phyloP scores from a whole-genome alignment of 1,140 invertebrate species.

The Schlechtendalia chinensis region DNA sequence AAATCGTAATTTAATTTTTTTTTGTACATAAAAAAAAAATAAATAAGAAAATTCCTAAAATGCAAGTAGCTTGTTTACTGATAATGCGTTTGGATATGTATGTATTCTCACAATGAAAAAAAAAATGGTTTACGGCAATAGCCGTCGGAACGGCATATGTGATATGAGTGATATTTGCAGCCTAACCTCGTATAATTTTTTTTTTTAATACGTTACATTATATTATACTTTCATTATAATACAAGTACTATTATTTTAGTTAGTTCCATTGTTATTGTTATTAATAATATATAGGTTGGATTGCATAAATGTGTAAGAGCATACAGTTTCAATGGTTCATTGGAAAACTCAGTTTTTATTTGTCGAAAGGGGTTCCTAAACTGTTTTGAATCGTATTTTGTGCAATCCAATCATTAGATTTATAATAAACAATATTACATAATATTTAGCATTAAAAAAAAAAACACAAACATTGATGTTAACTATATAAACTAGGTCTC shows the following conservation, averaged over 20 bases:
- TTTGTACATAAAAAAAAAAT: slow-evolving; percentile 43
- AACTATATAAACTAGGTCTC: slow-evolving; percentile 47
- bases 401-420: slow-evolving; percentile 29
- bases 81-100: slow-evolving; percentile 42
- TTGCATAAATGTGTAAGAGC: slow-evolving; percentile 41
- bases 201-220: slow-evolving; percentile 26
- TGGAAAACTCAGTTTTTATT: slow-evolving; percentile 19
- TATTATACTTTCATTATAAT: slow-evolving; percentile 41
- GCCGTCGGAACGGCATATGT: slow-evolving; percentile 41
- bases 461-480: slow-evolving; percentile 16
- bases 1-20: slow-evolving; percentile 24
- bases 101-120: slow-evolving; percentile 43
- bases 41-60: slow-evolving; percentile 48
- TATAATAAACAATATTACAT: slow-evolving; percentile 17
- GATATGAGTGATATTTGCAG: slow-evolving; percentile 50
- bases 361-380: slow-evolving; percentile 31
- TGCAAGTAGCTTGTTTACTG: slow-evolving; percentile 40
- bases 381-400: slow-evolving; percentile 36
- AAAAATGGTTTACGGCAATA: slow-evolving; percentile 23
- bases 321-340: slow-evolving; percentile 17
- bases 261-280: slow-evolving; percentile 46
- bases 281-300: slow-evolving; percentile 26
- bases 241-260: slow-evolving; percentile 49
- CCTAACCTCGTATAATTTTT: slow-evolving; percentile 44
- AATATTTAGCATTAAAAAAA: slow-evolving; percentile 26